Evolutionary conservation across 2,888 invertebrate genomes (phyloP).

Genomic region (Ephialtes manifestator): DNA sequence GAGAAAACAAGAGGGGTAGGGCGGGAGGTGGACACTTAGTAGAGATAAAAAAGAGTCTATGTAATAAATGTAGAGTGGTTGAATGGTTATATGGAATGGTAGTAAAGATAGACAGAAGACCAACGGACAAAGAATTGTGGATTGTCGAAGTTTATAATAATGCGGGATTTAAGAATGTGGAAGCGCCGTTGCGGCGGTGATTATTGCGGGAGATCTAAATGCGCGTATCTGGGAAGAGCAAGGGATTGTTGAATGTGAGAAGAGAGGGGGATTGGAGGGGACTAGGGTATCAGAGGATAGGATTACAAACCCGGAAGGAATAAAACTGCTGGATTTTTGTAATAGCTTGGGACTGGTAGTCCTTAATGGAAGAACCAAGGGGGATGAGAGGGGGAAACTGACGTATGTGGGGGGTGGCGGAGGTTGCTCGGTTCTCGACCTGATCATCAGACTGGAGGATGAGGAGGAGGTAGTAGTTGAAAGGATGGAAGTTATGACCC

Average conservation of each 20-base stretch:
- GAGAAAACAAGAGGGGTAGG: conserved; percentile 14
- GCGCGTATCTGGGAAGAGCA: neutral
- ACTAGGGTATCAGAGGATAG: neutral
- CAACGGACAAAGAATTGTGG: neutral
- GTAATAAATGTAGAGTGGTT: conserved; percentile 11
- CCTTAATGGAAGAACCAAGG: conserved; percentile 18
- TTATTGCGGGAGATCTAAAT: conserved; percentile 49
- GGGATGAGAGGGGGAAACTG: conserved; percentile 10
- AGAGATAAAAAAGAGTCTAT: conserved; percentile 21
- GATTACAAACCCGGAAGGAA: conserved; percentile 2
- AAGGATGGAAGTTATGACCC: neutral
- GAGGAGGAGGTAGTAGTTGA: conserved; percentile 23
- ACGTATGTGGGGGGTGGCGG: conserved; percentile 26
- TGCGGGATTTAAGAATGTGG: conserved; percentile 15
- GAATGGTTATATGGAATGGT: conserved; percentile 49
- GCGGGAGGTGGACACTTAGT: conserved; percentile 43
- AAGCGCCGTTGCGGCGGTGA: neutral
- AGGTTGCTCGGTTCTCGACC: conserved; percentile 28
- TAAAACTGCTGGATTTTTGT: neutral
- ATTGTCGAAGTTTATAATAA: conserved; percentile 44
- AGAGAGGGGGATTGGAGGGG: neutral
- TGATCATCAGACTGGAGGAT: conserved; percentile 25
- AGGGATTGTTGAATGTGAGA: conserved; percentile 4
- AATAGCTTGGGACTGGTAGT: conserved; percentile 1
- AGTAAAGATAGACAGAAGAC: neutral